A percentile compares a stretch with the other conserved stretches of the same genome.
Conservation (phyloP, 2,888 invertebrate genomes). For the Nomada flava region DNA sequence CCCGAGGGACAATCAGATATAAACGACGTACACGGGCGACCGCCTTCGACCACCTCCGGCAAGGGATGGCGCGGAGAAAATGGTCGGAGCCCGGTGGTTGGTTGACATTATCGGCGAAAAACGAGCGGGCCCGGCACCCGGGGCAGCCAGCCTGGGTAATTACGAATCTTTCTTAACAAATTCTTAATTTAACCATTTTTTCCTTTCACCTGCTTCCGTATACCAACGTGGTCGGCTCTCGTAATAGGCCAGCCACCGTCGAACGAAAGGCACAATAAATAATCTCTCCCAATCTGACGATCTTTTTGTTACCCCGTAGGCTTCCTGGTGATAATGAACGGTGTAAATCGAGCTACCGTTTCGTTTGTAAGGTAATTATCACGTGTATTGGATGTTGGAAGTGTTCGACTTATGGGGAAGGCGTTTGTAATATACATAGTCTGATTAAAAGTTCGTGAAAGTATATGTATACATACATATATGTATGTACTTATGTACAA, state of each 20-base stretch:
- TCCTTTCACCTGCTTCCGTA: conserved; percentile 27
- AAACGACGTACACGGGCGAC: conserved; percentile 70
- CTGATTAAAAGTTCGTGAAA: too few species aligned
- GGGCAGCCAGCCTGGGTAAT: conserved; percentile 69
- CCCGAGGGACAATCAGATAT: conserved; percentile 78
- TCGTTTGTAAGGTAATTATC: not conserved
- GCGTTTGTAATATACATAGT: too few species aligned
- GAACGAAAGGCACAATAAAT: conserved; percentile 44
- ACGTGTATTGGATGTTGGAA: not conserved
- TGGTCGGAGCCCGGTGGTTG: conserved; percentile 53
- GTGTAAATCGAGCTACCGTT: conserved; percentile 10
- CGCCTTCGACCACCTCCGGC: conserved; percentile 66
- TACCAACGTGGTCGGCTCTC: conserved; percentile 3
- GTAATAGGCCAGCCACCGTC: conserved; percentile 30
- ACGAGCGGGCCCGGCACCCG: conserved; percentile 55
- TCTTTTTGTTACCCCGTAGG: conserved; percentile 13
- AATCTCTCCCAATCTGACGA: conserved; percentile 29
- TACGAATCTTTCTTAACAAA: conserved; percentile 78
- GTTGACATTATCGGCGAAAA: conserved; percentile 68
- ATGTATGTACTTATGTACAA: too few species aligned
- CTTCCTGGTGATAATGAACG: not conserved
- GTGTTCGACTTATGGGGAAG: too few species aligned
- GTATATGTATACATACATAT: too few species aligned
- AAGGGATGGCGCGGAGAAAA: conserved; percentile 67
- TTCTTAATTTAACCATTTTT: conserved; percentile 73